Conservation (phyloP, 2,797 vertebrate genomes). For the Coregonus ussuriensis region DNA sequence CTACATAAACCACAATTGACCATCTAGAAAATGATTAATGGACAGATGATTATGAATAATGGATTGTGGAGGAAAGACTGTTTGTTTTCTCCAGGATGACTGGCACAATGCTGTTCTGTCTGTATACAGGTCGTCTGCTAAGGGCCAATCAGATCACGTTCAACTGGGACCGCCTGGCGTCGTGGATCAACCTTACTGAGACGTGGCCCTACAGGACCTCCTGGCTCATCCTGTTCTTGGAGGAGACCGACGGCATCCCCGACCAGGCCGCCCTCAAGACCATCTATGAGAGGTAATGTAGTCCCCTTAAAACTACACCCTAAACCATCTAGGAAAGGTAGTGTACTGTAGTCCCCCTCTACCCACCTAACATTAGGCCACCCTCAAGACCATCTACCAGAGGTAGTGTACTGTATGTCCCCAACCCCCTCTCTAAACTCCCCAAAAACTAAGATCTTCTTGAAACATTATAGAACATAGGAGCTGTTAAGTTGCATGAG, state of each 20-base stretch:
- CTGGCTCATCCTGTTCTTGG: constrained; percentile 93
- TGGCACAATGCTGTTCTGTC: not conserved
- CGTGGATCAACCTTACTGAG: constrained; percentile 98
- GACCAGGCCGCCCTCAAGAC: constrained; percentile 90
- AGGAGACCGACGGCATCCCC: constrained; percentile 89
- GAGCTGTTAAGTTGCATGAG: too few relatives aligned
- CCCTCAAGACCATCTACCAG: constrained; percentile 82
- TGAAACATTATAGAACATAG: too few relatives aligned
- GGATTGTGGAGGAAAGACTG: too few relatives aligned
- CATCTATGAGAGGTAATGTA: constrained; percentile 89
- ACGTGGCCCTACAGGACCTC: constrained; percentile 98
- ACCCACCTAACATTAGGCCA: constrained; percentile 72
- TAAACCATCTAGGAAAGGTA: not conserved
- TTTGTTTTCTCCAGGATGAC: not conserved
- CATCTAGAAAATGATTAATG: not conserved
- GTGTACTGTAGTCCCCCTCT: constrained; percentile 56
- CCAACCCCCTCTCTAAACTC: too few relatives aligned
- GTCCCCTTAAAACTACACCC: constrained; percentile 40
- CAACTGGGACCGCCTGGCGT: constrained; percentile 94
- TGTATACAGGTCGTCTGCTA: constrained; percentile 83
- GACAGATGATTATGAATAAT: too few relatives aligned
- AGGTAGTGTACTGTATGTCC: constrained; percentile 57
- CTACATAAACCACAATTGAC: too few relatives aligned
- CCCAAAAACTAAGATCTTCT: too few relatives aligned
- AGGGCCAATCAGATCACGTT: constrained; percentile 97